Evolutionary conservation across 2,888 invertebrate species (phyloP).

Genomic region (Amphiduros pacificus): DNA sequence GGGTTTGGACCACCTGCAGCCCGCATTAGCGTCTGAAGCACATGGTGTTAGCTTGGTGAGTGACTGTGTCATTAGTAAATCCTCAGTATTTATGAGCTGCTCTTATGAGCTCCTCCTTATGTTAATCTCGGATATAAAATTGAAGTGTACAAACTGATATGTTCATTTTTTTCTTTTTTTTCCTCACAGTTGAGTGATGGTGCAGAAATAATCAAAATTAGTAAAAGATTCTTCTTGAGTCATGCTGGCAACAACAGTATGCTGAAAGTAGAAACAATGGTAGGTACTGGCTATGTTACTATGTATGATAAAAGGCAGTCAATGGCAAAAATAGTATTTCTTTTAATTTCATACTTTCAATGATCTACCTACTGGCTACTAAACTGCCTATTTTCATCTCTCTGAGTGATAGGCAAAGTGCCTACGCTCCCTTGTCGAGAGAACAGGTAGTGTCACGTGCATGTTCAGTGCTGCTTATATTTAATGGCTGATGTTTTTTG

Average conservation of each 20-base stretch:
- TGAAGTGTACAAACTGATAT: background rate
- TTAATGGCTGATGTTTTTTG: too few relatives aligned
- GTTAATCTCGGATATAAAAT: background rate
- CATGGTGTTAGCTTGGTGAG: conserved; percentile 49
- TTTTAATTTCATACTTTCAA: too few relatives aligned
- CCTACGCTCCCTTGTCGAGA: too few relatives aligned
- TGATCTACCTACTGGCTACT: too few relatives aligned
- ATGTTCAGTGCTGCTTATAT: too few relatives aligned
- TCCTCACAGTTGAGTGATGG: conserved; percentile 47
- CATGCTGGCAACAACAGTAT: conserved; percentile 55
- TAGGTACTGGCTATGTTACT: conserved; percentile 35
- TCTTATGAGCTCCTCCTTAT: background rate
- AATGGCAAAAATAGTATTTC: too few relatives aligned
- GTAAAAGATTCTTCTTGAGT: conserved; percentile 53
- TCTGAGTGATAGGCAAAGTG: too few relatives aligned
- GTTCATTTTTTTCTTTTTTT: background rate
- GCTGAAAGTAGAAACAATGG: conserved; percentile 57
- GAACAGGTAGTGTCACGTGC: too few relatives aligned
- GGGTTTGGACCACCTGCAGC: conserved; percentile 53
- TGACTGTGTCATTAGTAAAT: background rate
- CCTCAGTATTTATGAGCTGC: background rate
- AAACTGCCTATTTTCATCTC: too few relatives aligned
- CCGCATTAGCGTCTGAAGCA: conserved; percentile 45
- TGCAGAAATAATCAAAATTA: conserved; percentile 53
- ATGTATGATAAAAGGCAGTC: too few relatives aligned